Evolutionary conservation across 2,113 vertebrate genomes (phyloP).

Genomic region (Apteryx owenii): DNA sequence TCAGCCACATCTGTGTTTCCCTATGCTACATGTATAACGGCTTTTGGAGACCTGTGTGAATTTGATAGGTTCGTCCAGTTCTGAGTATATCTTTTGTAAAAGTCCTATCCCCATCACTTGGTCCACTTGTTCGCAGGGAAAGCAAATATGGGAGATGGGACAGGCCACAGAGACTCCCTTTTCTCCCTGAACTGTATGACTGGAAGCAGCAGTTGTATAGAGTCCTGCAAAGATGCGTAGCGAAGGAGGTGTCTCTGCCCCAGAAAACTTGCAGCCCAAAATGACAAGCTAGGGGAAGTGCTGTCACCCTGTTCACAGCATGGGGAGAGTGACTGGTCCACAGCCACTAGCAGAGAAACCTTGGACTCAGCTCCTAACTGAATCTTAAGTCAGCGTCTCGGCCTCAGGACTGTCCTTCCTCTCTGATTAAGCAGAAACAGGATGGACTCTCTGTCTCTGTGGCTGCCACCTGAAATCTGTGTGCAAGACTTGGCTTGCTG

Average conservation of each 20-base stretch:
- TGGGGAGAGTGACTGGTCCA: not conserved
- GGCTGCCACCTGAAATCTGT: not conserved
- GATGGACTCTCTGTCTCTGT: not conserved
- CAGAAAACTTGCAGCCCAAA: not conserved
- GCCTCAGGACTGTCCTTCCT: not conserved
- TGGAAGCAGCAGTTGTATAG: not conserved
- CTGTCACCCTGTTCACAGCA: not conserved
- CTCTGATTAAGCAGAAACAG: not conserved
- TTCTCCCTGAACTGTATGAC: not conserved
- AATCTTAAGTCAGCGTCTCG: not conserved
- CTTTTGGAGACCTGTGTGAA: not conserved
- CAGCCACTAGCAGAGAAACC: not conserved
- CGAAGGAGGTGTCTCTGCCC: not conserved
- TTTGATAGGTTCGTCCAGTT: not conserved
- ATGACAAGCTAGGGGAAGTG: not conserved
- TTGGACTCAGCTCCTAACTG: not conserved
- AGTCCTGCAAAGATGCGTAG: not conserved
- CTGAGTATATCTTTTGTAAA: not conserved
- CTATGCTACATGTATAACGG: not conserved
- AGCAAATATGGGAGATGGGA: not conserved
- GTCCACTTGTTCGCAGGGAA: not conserved
- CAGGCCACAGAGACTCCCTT: not conserved
- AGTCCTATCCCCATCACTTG: not conserved
- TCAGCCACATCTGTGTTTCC: not conserved
- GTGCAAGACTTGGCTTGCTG: not conserved